Percentiles rank a stretch among this genome's conserved stretches.
Conservation (phyloP, 2,797 vertebrate species). For the Sandelia bainsii region DNA sequence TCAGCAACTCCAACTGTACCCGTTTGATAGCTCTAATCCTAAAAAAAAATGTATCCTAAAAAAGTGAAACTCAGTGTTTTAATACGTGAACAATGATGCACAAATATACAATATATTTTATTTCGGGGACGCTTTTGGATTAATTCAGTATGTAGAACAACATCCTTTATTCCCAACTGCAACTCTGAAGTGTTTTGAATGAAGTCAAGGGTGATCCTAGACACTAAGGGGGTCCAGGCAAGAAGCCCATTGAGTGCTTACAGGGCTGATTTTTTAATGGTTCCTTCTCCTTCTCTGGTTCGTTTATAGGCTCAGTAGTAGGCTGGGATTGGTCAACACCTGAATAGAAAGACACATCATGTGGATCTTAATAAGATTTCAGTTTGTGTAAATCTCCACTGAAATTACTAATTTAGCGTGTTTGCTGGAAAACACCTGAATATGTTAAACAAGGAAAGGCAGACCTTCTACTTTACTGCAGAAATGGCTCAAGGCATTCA, state of each 20-base stretch:
- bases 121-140: background rate
- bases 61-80: no score
- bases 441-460: conserved; percentile 44
- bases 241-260: background rate
- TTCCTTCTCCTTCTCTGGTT: background rate
- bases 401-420: conserved; percentile 45
- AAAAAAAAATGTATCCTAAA: no score
- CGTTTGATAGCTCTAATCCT: no score
- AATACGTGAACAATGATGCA: no score
- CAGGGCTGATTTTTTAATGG: background rate
- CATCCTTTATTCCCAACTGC: background rate
- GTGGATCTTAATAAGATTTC: conserved; percentile 72
- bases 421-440: conserved; percentile 51
- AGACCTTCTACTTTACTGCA: conserved; percentile 42
- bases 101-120: no score
- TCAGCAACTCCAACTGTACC: no score
- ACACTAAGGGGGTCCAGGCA: no score
- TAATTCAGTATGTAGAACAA: background rate
- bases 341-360: conserved; percentile 69
- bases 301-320: conserved; percentile 53
- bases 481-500: conserved; percentile 49
- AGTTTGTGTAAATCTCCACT: conserved; percentile 61
- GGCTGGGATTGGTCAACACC: conserved; percentile 65
- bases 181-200: background rate
- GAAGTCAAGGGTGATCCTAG: no score